These are phyloP conservation scores for Lampris megalopsis DNA, from an alignment of 2,113 vertebrate genomes.

Conservation along the genomic window DNA sequence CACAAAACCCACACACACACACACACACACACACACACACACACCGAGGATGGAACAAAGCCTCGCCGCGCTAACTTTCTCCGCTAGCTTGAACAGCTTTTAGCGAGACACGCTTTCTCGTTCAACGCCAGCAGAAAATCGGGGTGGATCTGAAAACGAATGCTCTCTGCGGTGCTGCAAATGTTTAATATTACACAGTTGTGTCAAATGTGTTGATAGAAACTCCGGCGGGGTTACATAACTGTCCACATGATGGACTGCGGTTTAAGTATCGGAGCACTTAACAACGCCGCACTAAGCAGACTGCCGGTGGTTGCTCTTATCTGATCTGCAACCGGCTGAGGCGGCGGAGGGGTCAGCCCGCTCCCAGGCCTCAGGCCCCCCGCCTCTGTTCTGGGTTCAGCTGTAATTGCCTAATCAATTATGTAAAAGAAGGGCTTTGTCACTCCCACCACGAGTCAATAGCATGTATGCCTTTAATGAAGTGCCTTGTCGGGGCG, in stretches of 20 bases:
- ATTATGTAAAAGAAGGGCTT: slow-evolving; percentile 58
- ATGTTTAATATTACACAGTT: slow-evolving; percentile 71
- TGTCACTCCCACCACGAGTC: slow-evolving; percentile 47
- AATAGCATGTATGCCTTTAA: slow-evolving; percentile 57
- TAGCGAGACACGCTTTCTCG: slow-evolving; percentile 56
- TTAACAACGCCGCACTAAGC: slow-evolving; percentile 26
- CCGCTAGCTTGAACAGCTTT: slow-evolving; percentile 46
- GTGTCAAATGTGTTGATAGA: slow-evolving; percentile 72
- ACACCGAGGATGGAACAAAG: slow-evolving; percentile 19
- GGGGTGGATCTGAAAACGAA: slow-evolving; percentile 30
- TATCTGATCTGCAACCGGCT: slow-evolving; percentile 52
- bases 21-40: background rate
- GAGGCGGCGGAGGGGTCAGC: slow-evolving; percentile 32
- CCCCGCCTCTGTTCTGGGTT: slow-evolving; percentile 40
- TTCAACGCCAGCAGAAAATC: slow-evolving; percentile 64
- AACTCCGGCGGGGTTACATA: slow-evolving; percentile 47
- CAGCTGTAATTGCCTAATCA: slow-evolving; percentile 64
- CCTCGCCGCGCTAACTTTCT: slow-evolving; percentile 29
- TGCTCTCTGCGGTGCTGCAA: slow-evolving; percentile 60
- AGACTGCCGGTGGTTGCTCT: slow-evolving; percentile 18
- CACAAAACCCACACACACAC: no score
- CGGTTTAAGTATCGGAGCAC: slow-evolving; percentile 56
- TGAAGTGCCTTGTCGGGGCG: slow-evolving; percentile 44
- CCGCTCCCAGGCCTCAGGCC: slow-evolving; percentile 17
- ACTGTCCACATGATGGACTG: slow-evolving; percentile 28